Conservation (phyloP, 2,113 vertebrate genomes). For the Asarcornis scutulata region DNA sequence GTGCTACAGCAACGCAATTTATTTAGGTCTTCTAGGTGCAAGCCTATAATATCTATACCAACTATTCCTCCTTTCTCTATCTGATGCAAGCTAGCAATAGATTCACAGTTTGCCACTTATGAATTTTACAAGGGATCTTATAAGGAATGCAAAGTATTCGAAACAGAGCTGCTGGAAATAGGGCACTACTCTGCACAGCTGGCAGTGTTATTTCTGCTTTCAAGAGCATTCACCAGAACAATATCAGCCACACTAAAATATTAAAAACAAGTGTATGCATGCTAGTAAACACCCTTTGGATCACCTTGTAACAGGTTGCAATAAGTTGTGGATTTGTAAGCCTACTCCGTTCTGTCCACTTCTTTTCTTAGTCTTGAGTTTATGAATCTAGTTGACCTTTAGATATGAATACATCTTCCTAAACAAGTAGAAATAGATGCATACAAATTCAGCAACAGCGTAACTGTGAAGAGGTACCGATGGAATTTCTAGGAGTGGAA, state of each 20-base stretch:
- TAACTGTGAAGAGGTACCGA: neutral
- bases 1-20: slow-evolving; percentile 2
- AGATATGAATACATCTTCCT: neutral
- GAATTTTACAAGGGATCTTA: neutral
- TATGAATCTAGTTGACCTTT: neutral
- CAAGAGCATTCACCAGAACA: neutral
- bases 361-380: neutral
- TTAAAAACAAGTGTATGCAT: neutral
- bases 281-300: neutral
- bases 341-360: neutral
- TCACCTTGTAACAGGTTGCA: neutral
- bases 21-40: neutral
- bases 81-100: neutral
- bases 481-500: neutral
- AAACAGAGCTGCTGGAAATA: neutral
- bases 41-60: neutral
- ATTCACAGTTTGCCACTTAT: neutral
- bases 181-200: neutral
- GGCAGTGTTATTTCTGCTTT: neutral
- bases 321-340: neutral
- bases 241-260: neutral
- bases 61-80: neutral
- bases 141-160: neutral
- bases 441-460: neutral
- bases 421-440: neutral